These are phyloP conservation scores for Leptinotarsa texana DNA, from an alignment of 1,140 invertebrate species.

Conservation along the genomic window DNA sequence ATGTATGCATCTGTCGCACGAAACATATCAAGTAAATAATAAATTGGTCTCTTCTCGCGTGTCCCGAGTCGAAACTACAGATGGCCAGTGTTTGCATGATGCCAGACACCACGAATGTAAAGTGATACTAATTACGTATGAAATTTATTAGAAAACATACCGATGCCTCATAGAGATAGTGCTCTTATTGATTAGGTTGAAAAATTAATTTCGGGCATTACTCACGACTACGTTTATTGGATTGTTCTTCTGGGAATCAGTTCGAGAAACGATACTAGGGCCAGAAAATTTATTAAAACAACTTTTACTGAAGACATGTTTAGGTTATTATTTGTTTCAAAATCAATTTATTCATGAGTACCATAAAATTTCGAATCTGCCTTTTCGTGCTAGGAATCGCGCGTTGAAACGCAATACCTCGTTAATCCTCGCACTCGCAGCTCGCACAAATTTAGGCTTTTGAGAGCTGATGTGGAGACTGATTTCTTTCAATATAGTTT, in stretches of 20 bases:
- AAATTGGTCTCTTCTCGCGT: constrained; percentile 36
- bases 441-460: too few relatives aligned
- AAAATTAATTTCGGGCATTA: constrained; percentile 9
- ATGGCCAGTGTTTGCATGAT: constrained; percentile 34
- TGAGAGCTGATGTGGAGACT: too few relatives aligned
- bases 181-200: constrained; percentile 21
- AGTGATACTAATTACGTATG: constrained; percentile 47
- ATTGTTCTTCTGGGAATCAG: neutral
- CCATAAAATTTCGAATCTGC: too few relatives aligned
- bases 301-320: too few relatives aligned
- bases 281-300: too few relatives aligned
- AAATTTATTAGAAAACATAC: constrained; percentile 43
- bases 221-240: neutral
- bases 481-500: too few relatives aligned
- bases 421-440: too few relatives aligned
- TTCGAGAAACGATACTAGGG: too few relatives aligned
- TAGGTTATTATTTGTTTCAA: too few relatives aligned
- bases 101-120: constrained; percentile 40
- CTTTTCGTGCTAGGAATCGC: too few relatives aligned
- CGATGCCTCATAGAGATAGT: constrained; percentile 25
- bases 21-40: constrained; percentile 48
- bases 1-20: constrained; percentile 50
- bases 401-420: too few relatives aligned
- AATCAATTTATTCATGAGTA: too few relatives aligned
- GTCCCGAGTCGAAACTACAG: constrained; percentile 30